phyloP scores from a whole-genome alignment of 2,888 invertebrate genomes.

The Dicranocentrus wangi region DNA sequence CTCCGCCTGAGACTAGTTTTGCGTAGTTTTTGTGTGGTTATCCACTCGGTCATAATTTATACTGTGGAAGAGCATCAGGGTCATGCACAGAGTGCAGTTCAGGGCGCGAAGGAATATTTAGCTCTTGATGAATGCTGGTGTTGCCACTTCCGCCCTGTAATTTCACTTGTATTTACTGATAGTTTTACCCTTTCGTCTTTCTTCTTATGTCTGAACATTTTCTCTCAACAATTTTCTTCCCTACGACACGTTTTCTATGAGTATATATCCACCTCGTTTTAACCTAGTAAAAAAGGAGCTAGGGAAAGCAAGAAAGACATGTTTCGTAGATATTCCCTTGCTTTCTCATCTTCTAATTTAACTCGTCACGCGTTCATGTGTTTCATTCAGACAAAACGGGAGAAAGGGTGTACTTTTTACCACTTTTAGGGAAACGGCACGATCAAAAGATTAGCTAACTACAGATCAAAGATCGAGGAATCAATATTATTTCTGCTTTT shows the following conservation, averaged over 20 bases:
- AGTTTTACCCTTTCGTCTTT: neutral
- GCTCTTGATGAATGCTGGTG: neutral
- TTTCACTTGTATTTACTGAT: neutral
- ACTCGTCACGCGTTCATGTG: no score
- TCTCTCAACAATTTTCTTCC: neutral
- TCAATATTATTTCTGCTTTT: no score
- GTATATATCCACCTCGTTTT: neutral
- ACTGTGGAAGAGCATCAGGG: neutral
- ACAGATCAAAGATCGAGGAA: no score
- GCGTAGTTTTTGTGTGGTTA: neutral
- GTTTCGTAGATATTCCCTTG: neutral
- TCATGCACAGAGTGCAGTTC: no score
- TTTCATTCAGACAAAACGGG: no score
- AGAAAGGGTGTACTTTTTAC: neutral
- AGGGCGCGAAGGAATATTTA: neutral
- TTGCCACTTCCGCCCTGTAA: conserved; percentile 1
- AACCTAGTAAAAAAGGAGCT: neutral
- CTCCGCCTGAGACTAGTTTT: neutral
- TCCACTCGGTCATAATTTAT: neutral
- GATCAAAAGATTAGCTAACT: no score
- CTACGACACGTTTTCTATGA: conserved; percentile 1
- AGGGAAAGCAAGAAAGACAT: neutral
- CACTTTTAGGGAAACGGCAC: no score
- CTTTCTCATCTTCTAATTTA: neutral
- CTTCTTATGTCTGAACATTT: neutral